Evolutionary conservation across 2,113 vertebrate species (phyloP), one percentile per base, ranked within the genome.

Genomic region (Nematolebias whitei): DNA sequence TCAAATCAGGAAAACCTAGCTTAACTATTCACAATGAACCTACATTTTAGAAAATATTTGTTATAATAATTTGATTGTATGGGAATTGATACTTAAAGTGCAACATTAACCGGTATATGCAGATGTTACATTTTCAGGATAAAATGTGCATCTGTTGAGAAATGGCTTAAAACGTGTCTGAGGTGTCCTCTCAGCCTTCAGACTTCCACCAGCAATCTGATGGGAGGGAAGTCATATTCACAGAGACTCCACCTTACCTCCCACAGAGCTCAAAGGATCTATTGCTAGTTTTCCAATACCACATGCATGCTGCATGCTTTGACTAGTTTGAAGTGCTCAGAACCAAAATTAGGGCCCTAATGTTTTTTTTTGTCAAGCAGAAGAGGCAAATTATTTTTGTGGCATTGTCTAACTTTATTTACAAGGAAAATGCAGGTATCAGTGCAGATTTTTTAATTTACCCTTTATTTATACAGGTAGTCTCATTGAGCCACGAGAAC

Each of bases 1-100:
- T 79, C 24, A 53, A 56, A 53, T 57, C 32, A 32, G 55, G 48
- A n/a, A 12, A n/a, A n/a, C n/a, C n/a, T n/a, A n/a, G n/a, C n/a
- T n/a, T n/a, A n/a, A n/a, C n/a, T n/a, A n/a, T n/a, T n/a, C n/a
- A n/a, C n/a, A n/a, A 20, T 12, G 44, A 20, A 47, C 32, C 5
- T 9, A 8, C 5, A 35, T 35, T 35, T 35, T 35, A 8, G 32
- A 8, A 35, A 35, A 35, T 35, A 35, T 35, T 35, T 35, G 9
- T 35, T 35, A 35, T 6, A 10, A 35, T 35, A 35, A 8, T 35
- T 35, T 35, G 32, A 35, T 35, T 35, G 32, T 35, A 9, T 10
- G 32, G 32, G 10, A 35, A 9, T 4, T 35, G 32, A 35, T 35
- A 6, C 32, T 9, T 4, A 5, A 35, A 35, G 10, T 35, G 32